Evolutionary conservation across 1,140 invertebrate genomes (phyloP).

Genomic region (Asobara japonica): DNA sequence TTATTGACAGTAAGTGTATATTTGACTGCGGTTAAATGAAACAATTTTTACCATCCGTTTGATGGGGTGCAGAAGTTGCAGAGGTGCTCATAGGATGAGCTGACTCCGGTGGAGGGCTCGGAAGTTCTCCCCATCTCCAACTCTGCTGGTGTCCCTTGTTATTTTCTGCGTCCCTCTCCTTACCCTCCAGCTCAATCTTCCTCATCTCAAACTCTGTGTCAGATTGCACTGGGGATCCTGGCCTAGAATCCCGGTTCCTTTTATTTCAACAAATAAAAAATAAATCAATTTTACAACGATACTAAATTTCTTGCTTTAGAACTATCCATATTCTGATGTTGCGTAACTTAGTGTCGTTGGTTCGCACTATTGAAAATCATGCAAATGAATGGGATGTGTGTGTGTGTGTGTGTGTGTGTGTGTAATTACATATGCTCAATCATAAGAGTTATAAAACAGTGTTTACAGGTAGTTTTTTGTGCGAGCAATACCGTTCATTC

Average conservation of each 20-base stretch:
- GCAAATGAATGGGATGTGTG: too few relatives aligned
- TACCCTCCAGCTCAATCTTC: conserved; percentile 69
- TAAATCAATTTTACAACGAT: conserved; percentile 48
- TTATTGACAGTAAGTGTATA: too few relatives aligned
- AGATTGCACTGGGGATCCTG: conserved; percentile 86
- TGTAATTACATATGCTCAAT: too few relatives aligned
- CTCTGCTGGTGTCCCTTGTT: conserved; percentile 70
- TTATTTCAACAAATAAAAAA: conserved; percentile 51
- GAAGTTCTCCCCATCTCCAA: conserved; percentile 98
- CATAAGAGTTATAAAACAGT: too few relatives aligned
- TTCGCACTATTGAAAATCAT: too few relatives aligned
- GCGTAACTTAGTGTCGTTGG: too few relatives aligned
- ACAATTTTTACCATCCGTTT: conserved; percentile 51
- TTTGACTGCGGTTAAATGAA: too few relatives aligned
- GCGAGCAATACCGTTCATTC: too few relatives aligned
- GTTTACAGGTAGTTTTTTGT: too few relatives aligned
- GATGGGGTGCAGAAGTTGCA: conserved; percentile 38
- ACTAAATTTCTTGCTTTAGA: conserved; percentile 38
- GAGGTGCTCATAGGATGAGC: conserved; percentile 48
- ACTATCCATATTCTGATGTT: too few relatives aligned
- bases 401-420: too few relatives aligned
- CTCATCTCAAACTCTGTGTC: conserved; percentile 93
- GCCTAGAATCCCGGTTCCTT: conserved; percentile 75
- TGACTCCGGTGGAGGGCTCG: conserved; percentile 66
- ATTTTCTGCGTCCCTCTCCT: conserved; percentile 65